Percentiles rank a stretch among this genome's conserved stretches.
phyloP scores from a whole-genome alignment of 64 coral and sea anemone genomes.

The Orbicella faveolata region DNA sequence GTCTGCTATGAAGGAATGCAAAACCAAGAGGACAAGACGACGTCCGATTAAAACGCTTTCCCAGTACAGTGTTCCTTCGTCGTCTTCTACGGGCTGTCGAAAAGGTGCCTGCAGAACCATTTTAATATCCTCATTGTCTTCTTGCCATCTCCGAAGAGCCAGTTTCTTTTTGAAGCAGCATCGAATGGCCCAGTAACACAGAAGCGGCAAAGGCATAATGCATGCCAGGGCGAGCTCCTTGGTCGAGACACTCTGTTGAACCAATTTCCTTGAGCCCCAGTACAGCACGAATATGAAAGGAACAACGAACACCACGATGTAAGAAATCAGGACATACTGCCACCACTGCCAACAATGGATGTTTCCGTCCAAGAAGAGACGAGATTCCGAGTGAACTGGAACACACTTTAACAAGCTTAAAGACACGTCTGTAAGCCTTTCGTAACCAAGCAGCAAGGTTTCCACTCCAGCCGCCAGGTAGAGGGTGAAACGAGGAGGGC shows the following conservation, averaged over 20 bases:
- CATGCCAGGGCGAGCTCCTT: constrained; percentile 46
- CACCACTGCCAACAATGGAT: constrained; percentile 72
- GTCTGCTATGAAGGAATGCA: constrained; percentile 66
- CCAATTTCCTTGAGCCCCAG: constrained; percentile 58
- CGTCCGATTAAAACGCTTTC: constrained; percentile 85
- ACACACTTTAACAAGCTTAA: constrained; percentile 58
- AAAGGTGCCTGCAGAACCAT: constrained; percentile 72
- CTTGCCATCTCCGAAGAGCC: neutral
- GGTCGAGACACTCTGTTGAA: constrained; percentile 53
- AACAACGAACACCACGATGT: constrained; percentile 56
- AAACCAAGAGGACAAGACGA: constrained; percentile 53
- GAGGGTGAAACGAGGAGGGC: constrained; percentile 16
- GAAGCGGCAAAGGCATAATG: constrained; percentile 57
- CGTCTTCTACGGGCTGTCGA: constrained; percentile 13
- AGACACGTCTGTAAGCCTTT: constrained; percentile 40
- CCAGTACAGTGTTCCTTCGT: constrained; percentile 61
- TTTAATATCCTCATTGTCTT: neutral
- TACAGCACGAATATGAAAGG: constrained; percentile 76
- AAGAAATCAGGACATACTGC: constrained; percentile 57
- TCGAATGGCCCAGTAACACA: constrained; percentile 33
- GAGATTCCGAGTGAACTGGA: constrained; percentile 27
- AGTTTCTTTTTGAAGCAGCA: constrained; percentile 21
- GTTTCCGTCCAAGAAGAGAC: constrained; percentile 58
- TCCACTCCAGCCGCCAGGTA: constrained; percentile 76
- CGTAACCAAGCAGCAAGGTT: constrained; percentile 86